phyloP scores from a whole-genome alignment of 2,888 invertebrate genomes.

The Ligdia adustata region DNA sequence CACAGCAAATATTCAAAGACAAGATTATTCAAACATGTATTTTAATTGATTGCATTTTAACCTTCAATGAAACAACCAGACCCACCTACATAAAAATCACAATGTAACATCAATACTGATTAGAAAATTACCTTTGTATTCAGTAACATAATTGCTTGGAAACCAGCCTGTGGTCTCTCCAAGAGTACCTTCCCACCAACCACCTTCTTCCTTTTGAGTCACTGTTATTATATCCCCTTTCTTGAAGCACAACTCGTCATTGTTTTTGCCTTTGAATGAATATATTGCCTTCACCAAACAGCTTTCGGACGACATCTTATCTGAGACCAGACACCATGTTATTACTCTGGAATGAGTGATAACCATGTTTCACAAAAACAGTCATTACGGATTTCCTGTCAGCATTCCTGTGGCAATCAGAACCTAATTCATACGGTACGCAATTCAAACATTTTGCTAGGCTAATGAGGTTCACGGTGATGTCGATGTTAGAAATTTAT shows the following conservation, averaged over 20 bases:
- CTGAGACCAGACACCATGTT: constrained; percentile 62
- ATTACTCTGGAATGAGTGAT: constrained; percentile 40
- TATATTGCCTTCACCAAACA: constrained; percentile 95
- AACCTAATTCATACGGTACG: neutral
- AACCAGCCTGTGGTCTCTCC: constrained; percentile 99
- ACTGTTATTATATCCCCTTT: constrained; percentile 98
- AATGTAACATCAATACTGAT: too few relatives aligned
- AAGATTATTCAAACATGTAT: too few relatives aligned
- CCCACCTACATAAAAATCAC: too few relatives aligned
- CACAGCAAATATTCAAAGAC: too few relatives aligned
- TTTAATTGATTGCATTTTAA: too few relatives aligned
- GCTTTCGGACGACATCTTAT: constrained; percentile 84
- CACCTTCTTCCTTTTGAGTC: constrained; percentile 97
- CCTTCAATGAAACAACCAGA: too few relatives aligned
- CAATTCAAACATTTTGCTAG: neutral
- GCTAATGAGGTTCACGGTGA: constrained; percentile 3
- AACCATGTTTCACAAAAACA: constrained; percentile 24
- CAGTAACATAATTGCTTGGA: constrained; percentile 98
- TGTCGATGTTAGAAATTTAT: constrained; percentile 31
- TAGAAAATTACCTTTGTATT: constrained; percentile 90
- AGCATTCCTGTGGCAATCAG: constrained; percentile 3
- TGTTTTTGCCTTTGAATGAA: constrained; percentile 97
- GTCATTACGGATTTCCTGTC: constrained; percentile 17
- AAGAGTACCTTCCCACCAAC: constrained; percentile 99
- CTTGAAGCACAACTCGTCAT: constrained; percentile 98